Base-by-base conservation (phyloP, 1,140 invertebrate genomes). In the Ectropis grisescens region DNA sequence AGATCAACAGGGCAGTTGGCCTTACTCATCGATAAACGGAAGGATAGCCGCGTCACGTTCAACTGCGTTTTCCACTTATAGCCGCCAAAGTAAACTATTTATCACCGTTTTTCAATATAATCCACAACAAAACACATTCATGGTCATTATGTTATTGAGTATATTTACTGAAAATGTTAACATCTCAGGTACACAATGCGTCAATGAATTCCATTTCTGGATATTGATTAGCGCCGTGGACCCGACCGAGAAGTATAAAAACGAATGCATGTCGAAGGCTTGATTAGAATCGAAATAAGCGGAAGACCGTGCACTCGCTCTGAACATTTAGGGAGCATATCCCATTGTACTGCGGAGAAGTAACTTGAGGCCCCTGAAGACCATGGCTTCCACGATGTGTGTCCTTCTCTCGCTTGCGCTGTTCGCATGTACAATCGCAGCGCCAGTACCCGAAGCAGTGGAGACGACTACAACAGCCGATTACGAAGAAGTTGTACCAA, bases 121-220 rank as follows among this genome's bases (percentile, higher is more conserved):
- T 59, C 31, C 57, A 46, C 52, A 62, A 67, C 50, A 59, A 51
- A 55, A 52, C 43, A 47, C 23, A 61, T 62, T 66, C 75, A 80
- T 55, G 69, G 71, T 48, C 71, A 65, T 66, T 58, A 65, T 71
- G 65, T 50, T 67, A 76, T 79, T 76, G 69, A 58, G 56, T 4
- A 19, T 19, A 19, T 19, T 19, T 19, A 8, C 16, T 19, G 16
- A 19, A 19, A 8, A 19, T 4, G 8, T 19, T 42, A n/a, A 2
- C 4, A 28, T 19, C n/a, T 11, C 26, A 13, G 27, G 24, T 9
- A 3, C 11, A 23, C 29, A 24, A 32, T 19, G 16, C 16, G 16
- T 62, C 59, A 61, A 57, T 62, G 53, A 19, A 48, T 58, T 54
- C 62, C 47, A 43, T 46, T 67, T 75, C 58, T 53, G 56, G 58